Evolutionary conservation across 1,140 invertebrate genomes (phyloP).

Genomic region (Diachasma alloeum): DNA sequence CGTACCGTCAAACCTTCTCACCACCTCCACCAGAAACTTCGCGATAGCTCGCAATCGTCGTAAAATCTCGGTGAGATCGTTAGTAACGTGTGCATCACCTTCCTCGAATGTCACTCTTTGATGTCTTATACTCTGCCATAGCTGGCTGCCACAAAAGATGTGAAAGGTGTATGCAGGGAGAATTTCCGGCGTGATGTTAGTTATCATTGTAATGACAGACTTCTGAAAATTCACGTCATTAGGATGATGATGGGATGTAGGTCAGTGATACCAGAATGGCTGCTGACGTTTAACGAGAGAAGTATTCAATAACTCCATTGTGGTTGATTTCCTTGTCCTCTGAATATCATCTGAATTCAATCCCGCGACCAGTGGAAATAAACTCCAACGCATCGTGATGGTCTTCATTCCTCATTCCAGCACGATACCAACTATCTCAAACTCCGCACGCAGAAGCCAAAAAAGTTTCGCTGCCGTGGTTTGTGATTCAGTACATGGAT

Average conservation of each 20-base stretch:
- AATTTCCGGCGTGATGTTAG: no score
- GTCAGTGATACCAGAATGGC: no score
- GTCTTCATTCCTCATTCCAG: neutral
- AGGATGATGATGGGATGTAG: no score
- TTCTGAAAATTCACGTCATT: no score
- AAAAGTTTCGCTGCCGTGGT: neutral
- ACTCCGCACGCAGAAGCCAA: neutral
- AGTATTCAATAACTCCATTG: no score
- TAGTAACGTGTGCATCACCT: neutral
- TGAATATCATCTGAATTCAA: neutral
- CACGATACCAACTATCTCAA: neutral
- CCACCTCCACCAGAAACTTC: slow-evolving; percentile 33
- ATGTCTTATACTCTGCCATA: neutral
- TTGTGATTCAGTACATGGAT: neutral
- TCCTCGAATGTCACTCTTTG: neutral
- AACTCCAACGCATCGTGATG: neutral
- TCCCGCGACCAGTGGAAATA: neutral
- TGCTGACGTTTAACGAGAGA: no score
- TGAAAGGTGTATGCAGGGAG: neutral
- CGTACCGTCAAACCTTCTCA: neutral
- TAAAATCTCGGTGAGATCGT: slow-evolving; percentile 41
- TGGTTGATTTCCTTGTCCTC: no score
- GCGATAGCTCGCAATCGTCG: slow-evolving; percentile 41
- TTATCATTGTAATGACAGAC: no score
- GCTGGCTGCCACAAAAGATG: neutral